These are phyloP conservation scores for Takifugu ocellatus DNA, from an alignment of 2,797 vertebrate species.

Conservation along the genomic window DNA sequence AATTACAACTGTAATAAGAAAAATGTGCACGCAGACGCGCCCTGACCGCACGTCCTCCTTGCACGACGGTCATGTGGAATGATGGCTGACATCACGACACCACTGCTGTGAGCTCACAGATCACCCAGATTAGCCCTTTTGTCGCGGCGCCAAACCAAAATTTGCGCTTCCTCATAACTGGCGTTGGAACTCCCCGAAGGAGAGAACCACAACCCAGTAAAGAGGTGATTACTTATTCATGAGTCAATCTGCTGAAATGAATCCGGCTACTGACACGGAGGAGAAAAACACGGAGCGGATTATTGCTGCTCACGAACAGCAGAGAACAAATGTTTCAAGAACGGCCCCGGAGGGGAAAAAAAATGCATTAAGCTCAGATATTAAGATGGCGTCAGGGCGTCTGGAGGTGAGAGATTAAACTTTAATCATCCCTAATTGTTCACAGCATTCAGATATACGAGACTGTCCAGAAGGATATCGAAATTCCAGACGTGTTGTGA, in stretches of 20 bases:
- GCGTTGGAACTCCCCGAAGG: conserved; percentile 49
- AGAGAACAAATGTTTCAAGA: conserved; percentile 22
- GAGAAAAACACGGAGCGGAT: conserved; percentile 30
- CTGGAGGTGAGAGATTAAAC: neutral
- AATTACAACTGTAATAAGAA: conserved; percentile 10
- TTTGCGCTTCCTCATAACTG: conserved; percentile 69
- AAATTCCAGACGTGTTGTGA: too few species aligned
- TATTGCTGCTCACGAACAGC: conserved; percentile 28
- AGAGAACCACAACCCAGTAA: conserved; percentile 61
- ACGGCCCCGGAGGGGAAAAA: neutral
- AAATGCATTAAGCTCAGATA: neutral
- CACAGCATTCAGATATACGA: too few species aligned
- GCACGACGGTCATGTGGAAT: conserved; percentile 23
- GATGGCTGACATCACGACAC: conserved; percentile 19
- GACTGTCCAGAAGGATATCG: too few species aligned
- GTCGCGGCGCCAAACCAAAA: conserved; percentile 38
- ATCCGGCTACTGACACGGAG: conserved; percentile 45
- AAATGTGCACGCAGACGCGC: neutral
- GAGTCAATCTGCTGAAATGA: conserved; percentile 47
- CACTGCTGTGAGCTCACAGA: conserved; percentile 31
- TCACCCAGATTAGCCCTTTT: conserved; percentile 51
- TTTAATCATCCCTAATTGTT: too few species aligned
- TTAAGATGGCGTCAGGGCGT: neutral
- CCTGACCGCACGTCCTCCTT: neutral
- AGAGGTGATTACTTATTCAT: conserved; percentile 68